Evolutionary conservation across 2,888 invertebrate species (phyloP).

Genomic region (Himalopsyche tibetana): DNA sequence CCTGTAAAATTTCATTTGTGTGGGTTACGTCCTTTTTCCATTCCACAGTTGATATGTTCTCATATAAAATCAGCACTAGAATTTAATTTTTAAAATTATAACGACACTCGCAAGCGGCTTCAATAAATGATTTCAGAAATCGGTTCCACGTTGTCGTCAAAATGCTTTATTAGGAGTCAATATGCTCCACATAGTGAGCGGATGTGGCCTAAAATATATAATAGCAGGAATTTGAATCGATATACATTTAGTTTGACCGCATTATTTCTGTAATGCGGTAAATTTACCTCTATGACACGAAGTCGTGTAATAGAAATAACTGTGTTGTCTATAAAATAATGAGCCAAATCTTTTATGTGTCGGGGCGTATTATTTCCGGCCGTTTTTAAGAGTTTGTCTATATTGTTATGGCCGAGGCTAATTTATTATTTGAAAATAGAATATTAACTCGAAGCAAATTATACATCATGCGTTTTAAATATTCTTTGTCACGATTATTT

Average conservation of each 20-base stretch:
- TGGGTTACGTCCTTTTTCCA: too few relatives aligned
- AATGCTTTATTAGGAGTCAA: too few relatives aligned
- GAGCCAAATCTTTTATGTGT: background rate
- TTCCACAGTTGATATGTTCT: too few relatives aligned
- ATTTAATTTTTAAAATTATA: too few relatives aligned
- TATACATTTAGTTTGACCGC: background rate
- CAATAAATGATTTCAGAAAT: too few relatives aligned
- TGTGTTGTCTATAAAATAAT: background rate
- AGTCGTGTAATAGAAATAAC: slow-evolving; percentile 23
- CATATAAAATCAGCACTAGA: too few relatives aligned
- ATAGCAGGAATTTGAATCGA: too few relatives aligned
- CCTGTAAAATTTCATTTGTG: too few relatives aligned
- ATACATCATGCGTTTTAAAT: slow-evolving; percentile 1
- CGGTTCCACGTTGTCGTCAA: too few relatives aligned
- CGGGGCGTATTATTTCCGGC: slow-evolving; percentile 9
- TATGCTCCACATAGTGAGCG: too few relatives aligned
- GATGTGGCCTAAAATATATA: too few relatives aligned
- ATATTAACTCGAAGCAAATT: background rate
- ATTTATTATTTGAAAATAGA: slow-evolving; percentile 3
- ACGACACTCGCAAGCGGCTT: too few relatives aligned
- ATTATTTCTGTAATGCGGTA: background rate
- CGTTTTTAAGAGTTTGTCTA: background rate
- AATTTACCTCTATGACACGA: background rate
- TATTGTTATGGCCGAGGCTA: slow-evolving; percentile 15
- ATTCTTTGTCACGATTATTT: background rate